A percentile compares a stretch with the other conserved stretches of the same genome.
Conservation (phyloP, 2,113 vertebrate genomes). For the Vidua chalybeata region DNA sequence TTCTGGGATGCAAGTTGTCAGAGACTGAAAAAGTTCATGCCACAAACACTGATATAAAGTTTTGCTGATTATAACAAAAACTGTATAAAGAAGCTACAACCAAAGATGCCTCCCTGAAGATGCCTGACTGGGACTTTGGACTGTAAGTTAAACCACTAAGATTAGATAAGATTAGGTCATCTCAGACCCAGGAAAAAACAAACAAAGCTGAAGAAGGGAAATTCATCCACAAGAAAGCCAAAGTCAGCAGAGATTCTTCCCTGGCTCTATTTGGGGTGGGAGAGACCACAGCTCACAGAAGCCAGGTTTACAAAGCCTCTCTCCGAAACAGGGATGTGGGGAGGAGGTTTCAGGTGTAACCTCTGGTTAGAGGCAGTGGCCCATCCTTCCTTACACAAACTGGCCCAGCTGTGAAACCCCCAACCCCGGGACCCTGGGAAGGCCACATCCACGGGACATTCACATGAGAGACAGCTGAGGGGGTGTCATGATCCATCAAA, state of each 20-base stretch:
- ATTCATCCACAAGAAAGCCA: background rate
- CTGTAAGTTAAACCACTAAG: background rate
- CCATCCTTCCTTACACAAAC: background rate
- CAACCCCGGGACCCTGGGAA: background rate
- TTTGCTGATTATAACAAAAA: background rate
- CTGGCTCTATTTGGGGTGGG: background rate
- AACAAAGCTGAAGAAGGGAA: background rate
- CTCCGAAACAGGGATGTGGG: background rate
- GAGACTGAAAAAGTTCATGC: background rate
- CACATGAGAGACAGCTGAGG: background rate
- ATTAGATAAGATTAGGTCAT: background rate
- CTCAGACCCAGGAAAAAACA: background rate
- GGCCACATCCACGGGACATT: background rate
- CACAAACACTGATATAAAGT: background rate
- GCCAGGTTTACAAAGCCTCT: background rate
- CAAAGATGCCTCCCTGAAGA: background rate
- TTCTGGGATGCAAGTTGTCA: background rate
- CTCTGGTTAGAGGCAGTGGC: background rate
- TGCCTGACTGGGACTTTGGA: background rate
- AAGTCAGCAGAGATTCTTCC: background rate
- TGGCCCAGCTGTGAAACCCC: too few species aligned
- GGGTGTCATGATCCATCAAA: background rate
- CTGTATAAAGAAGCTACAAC: too few species aligned
- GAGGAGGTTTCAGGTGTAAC: background rate
- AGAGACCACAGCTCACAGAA: rapidly evolving